phyloP scores from a whole-genome alignment of 92 coral and sea anemone genomes.

The Plumapathes pennacea region DNA sequence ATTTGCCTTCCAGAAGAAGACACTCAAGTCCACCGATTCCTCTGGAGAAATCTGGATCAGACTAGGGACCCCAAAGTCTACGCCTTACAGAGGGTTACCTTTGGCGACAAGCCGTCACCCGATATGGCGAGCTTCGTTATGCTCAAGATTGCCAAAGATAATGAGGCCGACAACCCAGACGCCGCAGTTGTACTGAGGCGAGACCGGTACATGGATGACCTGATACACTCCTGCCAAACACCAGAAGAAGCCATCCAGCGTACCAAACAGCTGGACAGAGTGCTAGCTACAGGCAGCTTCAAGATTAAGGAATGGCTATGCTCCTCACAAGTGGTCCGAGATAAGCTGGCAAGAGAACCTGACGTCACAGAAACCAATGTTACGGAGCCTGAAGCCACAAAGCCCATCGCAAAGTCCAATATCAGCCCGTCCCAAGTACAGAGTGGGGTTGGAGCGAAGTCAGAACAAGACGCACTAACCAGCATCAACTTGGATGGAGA shows the following conservation, averaged over 20 bases:
- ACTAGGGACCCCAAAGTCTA: slow-evolving; percentile 8
- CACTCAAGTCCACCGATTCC: slow-evolving; percentile 39
- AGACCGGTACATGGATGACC: slow-evolving; percentile 36
- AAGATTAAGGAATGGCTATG: slow-evolving; percentile 24
- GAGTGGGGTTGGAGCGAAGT: background rate
- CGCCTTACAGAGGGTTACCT: slow-evolving; percentile 23
- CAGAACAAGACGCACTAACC: background rate
- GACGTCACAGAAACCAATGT: too few relatives aligned
- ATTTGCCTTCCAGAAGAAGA: slow-evolving; percentile 28
- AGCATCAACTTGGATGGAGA: slow-evolving; percentile 39
- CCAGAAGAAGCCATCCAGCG: slow-evolving; percentile 5
- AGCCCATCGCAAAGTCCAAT: too few relatives aligned
- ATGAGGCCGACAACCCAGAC: slow-evolving; percentile 13
- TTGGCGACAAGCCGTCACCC: slow-evolving; percentile 46
- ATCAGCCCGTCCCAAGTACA: too few relatives aligned
- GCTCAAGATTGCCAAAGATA: slow-evolving; percentile 43
- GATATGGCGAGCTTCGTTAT: slow-evolving; percentile 47
- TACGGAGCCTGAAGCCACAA: too few relatives aligned
- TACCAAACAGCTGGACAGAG: slow-evolving; percentile 23
- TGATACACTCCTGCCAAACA: slow-evolving; percentile 26
- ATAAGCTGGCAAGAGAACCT: too few relatives aligned
- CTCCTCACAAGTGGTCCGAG: too few relatives aligned
- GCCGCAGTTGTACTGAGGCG: slow-evolving; percentile 7
- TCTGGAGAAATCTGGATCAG: slow-evolving; percentile 25
- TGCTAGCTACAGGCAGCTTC: slow-evolving; percentile 40